Evolutionary conservation across 2,113 vertebrate genomes (phyloP).

Genomic region (Epinephelus moara): DNA sequence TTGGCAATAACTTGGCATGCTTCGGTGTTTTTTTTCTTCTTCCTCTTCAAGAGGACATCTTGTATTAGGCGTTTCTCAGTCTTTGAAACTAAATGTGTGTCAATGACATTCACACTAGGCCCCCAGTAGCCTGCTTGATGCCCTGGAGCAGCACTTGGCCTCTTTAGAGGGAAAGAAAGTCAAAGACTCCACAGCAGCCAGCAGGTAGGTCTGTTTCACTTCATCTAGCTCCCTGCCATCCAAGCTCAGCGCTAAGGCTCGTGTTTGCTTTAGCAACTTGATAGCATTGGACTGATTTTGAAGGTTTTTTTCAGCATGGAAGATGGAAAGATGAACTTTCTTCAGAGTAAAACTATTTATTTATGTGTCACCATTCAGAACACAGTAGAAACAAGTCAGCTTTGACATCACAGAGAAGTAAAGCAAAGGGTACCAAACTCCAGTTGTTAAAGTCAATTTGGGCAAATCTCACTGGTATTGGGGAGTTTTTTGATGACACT

Average conservation of each 20-base stretch:
- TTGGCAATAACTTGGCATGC: slow-evolving; percentile 69
- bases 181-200: slow-evolving; percentile 96
- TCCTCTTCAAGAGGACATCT: neutral
- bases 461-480: neutral
- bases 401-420: neutral
- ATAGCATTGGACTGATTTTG: slow-evolving; percentile 6
- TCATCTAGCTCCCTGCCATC: slow-evolving; percentile 2
- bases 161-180: slow-evolving; percentile 98
- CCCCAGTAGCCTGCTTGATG: slow-evolving; percentile 96
- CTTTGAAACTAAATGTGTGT: slow-evolving; percentile 53
- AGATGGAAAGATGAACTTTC: neutral
- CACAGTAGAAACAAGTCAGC: neutral
- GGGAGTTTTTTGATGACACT: neutral
- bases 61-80: neutral
- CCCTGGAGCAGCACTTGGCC: slow-evolving; percentile 96
- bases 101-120: slow-evolving; percentile 82
- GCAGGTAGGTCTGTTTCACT: slow-evolving; percentile 86
- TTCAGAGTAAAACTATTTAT: neutral
- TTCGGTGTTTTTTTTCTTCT: slow-evolving; percentile 26
- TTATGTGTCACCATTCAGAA: neutral
- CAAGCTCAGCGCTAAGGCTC: slow-evolving; percentile 1
- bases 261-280: slow-evolving; percentile 11
- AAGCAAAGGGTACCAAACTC: neutral
- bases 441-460: neutral
- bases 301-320: neutral